Evolutionary conservation across 2,888 invertebrate species (phyloP), one percentile per base, ranked within the genome.

Genomic region (Phyllotreta striolata): DNA sequence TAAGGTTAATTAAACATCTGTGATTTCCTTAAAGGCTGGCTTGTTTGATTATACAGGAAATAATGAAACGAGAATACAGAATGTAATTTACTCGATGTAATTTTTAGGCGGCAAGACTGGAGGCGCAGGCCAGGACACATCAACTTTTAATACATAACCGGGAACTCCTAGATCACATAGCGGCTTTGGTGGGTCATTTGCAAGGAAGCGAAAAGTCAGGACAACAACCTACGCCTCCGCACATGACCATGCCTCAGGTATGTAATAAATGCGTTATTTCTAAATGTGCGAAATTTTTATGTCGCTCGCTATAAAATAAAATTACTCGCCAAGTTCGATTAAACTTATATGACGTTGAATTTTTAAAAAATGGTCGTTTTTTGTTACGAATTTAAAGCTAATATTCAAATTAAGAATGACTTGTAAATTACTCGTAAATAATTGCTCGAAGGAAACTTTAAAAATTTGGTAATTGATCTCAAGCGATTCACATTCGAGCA

Each of bases 91-190:
- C 24, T 24, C 24, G 24, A 24, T 4, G 24, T 24, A 24, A 24
- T 64, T 66, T 69, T 10, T 63, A 82, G 81, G 77, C 78, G 63
- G 82, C 82, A 8, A 74, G 82, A 68, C 70, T 82, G 71, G 82
- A 82, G 70, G 79, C 82, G 5, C 83, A 92, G 88, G 87, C 96
- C 10, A 88, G 96, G 72, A 96, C 96, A 5, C 96, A 98, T 79
- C 97, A 98, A 82, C 85, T 98, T 66, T 83, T 98, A 72, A 89
- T 95, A 56, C 96, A 98, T 80, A 98, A 98, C 83, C 91, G 95
- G 73, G 98, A 98, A 81, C 83, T 98, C 49, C 83, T 98, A 70
- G 96, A 97, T 78, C 98, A 98, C 81, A 93, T 98, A 76, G 92
- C 95, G 46, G 91, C 93, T 8, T 84, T 98, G 73, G 96, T 98